A percentile compares a stretch with the other conserved stretches of the same genome.
These are phyloP conservation scores for Elgaria multicarinata DNA, from an alignment of 2,113 vertebrate genomes.

Conservation along the genomic window DNA sequence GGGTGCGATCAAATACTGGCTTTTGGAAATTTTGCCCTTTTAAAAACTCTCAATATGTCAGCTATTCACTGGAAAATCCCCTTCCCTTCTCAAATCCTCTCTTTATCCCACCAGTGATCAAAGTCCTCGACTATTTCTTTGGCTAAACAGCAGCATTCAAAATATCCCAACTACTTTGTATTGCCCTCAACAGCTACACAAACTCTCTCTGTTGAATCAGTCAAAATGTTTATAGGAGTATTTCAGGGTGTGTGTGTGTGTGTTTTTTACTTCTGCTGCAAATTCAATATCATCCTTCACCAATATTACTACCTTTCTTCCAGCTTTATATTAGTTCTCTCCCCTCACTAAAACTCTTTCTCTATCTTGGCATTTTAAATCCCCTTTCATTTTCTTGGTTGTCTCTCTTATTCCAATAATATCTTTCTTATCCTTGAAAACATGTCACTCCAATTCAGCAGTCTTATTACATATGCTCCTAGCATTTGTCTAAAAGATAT, in stretches of 20 bases:
- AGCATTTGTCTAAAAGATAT: slow-evolving; percentile 74
- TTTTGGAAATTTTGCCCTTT: slow-evolving; percentile 35
- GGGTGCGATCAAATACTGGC: neutral
- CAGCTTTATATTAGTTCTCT: slow-evolving; percentile 66
- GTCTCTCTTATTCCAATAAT: slow-evolving; percentile 76
- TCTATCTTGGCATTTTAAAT: slow-evolving; percentile 75
- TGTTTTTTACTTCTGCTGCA: slow-evolving; percentile 11
- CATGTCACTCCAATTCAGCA: slow-evolving; percentile 73
- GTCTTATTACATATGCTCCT: slow-evolving; percentile 70
- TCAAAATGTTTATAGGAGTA: slow-evolving; percentile 23
- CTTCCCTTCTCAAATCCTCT: slow-evolving; percentile 3
- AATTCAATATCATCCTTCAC: slow-evolving; percentile 59
- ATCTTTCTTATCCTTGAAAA: slow-evolving; percentile 77
- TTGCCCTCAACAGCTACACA: slow-evolving; percentile 14
- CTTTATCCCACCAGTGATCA: slow-evolving; percentile 34
- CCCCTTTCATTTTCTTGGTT: slow-evolving; percentile 73
- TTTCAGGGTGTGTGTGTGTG: too few species aligned
- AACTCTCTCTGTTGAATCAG: slow-evolving; percentile 35
- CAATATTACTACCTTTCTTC: slow-evolving; percentile 67
- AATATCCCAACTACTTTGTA: slow-evolving; percentile 36
- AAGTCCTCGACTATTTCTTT: slow-evolving; percentile 42
- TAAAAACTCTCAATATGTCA: slow-evolving; percentile 32
- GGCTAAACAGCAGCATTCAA: slow-evolving; percentile 9
- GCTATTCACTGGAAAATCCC: slow-evolving; percentile 36
- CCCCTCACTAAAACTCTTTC: slow-evolving; percentile 67